These are phyloP conservation scores for Leptopilina drosophilae DNA, from an alignment of 2,888 invertebrate genomes.

Conservation along the genomic window DNA sequence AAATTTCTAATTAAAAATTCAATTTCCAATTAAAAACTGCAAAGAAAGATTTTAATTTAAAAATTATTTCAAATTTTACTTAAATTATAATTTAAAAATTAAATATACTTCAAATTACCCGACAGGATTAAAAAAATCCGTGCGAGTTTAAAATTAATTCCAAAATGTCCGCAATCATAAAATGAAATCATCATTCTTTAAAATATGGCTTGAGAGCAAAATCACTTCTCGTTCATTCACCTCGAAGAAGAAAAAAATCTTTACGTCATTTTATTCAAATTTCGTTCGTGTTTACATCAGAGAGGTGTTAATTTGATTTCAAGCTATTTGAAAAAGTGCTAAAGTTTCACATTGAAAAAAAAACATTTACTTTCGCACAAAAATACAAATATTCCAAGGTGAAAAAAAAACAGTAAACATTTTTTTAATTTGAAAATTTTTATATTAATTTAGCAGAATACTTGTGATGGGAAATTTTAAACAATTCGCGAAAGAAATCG, in stretches of 20 bases:
- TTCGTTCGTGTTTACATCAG: conserved; percentile 10
- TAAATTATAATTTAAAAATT: too few species aligned
- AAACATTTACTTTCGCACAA: conserved; percentile 1
- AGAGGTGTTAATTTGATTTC: conserved; percentile 58
- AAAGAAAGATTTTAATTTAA: too few species aligned
- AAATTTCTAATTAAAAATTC: too few species aligned
- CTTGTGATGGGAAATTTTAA: neutral
- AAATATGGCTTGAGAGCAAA: neutral
- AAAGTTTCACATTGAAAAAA: conserved; percentile 60
- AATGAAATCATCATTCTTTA: neutral
- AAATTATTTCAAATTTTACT: too few species aligned
- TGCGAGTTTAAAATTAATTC: neutral
- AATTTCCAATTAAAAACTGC: too few species aligned
- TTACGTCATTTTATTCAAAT: conserved; percentile 23
- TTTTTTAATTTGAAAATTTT: neutral
- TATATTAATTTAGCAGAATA: neutral
- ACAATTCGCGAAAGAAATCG: neutral
- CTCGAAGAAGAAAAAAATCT: conserved; percentile 12
- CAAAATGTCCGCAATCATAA: neutral
- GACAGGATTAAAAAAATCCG: neutral
- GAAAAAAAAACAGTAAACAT: neutral
- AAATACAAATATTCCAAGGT: neutral
- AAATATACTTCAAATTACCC: too few species aligned
- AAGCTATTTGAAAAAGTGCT: conserved; percentile 59
- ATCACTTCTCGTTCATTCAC: conserved; percentile 13